phyloP scores from a whole-genome alignment of 2,797 vertebrate species.

The Poeciliopsis gracilis region DNA sequence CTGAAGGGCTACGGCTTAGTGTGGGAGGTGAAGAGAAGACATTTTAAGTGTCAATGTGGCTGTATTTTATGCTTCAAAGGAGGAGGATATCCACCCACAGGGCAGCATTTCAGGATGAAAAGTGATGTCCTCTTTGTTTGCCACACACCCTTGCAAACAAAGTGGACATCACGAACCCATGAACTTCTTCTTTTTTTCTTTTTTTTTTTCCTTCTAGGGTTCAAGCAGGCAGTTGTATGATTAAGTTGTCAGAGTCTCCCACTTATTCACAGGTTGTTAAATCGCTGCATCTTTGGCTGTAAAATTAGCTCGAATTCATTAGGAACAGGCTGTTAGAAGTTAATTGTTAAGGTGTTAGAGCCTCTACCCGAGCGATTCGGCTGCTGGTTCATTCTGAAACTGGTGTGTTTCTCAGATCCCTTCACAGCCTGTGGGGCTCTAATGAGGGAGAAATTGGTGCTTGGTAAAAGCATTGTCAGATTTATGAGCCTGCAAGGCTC shows the following conservation, averaged over 20 bases:
- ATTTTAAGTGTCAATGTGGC: constrained; percentile 67
- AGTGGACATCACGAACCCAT: constrained; percentile 30
- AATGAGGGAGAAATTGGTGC: constrained; percentile 74
- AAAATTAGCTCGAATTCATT: constrained; percentile 5
- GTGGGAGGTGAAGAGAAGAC: constrained; percentile 69
- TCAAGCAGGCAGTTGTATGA: not conserved
- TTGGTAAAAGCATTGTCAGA: constrained; percentile 71
- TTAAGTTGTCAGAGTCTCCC: not conserved
- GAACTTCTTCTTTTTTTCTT: not conserved
- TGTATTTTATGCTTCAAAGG: constrained; percentile 60
- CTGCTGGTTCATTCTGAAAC: constrained; percentile 36
- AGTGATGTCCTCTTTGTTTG: constrained; percentile 14
- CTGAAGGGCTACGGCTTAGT: constrained; percentile 67
- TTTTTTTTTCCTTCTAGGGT: not conserved
- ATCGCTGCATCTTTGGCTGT: constrained; percentile 13
- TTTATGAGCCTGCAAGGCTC: constrained; percentile 69
- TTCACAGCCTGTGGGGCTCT: constrained; percentile 60
- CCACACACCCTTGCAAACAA: constrained; percentile 30
- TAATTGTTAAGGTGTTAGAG: constrained; percentile 22
- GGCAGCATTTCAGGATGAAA: constrained; percentile 47
- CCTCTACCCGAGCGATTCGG: constrained; percentile 14
- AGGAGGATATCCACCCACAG: constrained; percentile 63
- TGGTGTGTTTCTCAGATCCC: constrained; percentile 56
- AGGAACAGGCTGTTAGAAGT: constrained; percentile 16
- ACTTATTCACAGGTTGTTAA: not conserved